phyloP scores from a whole-genome alignment of 2,888 invertebrate species.

The Limnephilus marmoratus region DNA sequence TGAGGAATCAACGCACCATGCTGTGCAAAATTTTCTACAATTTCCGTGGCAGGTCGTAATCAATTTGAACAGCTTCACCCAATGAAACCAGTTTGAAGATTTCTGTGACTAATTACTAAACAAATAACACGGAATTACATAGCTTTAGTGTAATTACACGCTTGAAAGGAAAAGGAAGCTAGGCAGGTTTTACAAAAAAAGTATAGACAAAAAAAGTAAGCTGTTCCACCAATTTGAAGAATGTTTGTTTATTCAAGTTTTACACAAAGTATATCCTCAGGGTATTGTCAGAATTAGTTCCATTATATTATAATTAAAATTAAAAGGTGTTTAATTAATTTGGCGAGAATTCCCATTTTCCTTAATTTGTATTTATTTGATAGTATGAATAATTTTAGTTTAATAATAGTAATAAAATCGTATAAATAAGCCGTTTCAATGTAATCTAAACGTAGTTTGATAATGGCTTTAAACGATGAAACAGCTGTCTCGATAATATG shows the following conservation, averaged over 20 bases:
- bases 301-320: not conserved
- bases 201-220: not conserved
- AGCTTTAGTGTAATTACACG: not conserved
- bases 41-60: not conserved
- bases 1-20: not conserved
- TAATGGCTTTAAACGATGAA: too few species aligned
- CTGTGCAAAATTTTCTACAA: not conserved
- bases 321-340: not conserved
- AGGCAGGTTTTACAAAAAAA: not conserved
- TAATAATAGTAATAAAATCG: too few species aligned
- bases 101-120: not conserved
- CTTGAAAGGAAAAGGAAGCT: not conserved
- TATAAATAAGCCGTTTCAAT: too few species aligned
- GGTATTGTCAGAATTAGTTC: not conserved
- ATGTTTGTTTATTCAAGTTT: not conserved
- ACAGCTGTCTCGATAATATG: too few species aligned
- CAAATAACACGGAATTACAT: not conserved
- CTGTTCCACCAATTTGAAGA: not conserved
- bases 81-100: not conserved
- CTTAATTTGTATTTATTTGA: not conserved
- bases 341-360: not conserved
- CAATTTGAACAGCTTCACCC: not conserved
- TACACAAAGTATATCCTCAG: not conserved
- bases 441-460: too few species aligned
- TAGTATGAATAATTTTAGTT: too few species aligned